Evolutionary conservation across 2,797 vertebrate genomes (phyloP), one percentile per base, ranked within the genome.

Genomic region (Xiphophorus birchmanni): DNA sequence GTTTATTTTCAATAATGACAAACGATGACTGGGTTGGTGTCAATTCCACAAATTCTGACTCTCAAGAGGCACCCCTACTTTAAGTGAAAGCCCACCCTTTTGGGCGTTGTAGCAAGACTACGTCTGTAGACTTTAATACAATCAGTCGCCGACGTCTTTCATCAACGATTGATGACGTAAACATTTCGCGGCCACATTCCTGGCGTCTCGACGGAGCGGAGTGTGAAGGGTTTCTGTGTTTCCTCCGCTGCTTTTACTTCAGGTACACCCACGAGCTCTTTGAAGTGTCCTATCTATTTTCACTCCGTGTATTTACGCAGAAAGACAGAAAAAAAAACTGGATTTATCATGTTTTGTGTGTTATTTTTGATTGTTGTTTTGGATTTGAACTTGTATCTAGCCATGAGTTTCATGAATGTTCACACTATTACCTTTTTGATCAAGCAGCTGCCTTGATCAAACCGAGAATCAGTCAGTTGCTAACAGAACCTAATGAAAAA

Each of bases 221-320:
- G 69, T 8, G 77, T 79, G 32, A 56, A 77, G 50, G 73, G 76
- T 56, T 58, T 75, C 79, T 84, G 73, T n/a, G n/a, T 63, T 84
- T 75, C 86, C 56, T 76, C n/a, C 76, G 82, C 82, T 89, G 85
- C 83, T 87, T 88, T 87, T 76, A 83, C 82, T 87, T 87, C 71
- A 84, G 50, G 79, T 73, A 17, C 69, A 75, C 60, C 83, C 82
- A 73, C 60, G 1, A 65, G 54, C 80, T 86, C 79, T 79, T 76
- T 44, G 48, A 80, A 87, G 89, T 89, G 88, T 91, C 90, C 91
- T 87, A 84, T 88, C 75, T 77, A 58, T 85, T 89, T 84, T 88
- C 86, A 85, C 87, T 85, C 77, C 82, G 82, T 85, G 63, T 71
- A 81, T 84, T 75, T 60, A 73, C 79, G 75, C 10, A 48, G 6